phyloP scores from a whole-genome alignment of 1,140 invertebrate genomes.

The Brachionus sp. region DNA sequence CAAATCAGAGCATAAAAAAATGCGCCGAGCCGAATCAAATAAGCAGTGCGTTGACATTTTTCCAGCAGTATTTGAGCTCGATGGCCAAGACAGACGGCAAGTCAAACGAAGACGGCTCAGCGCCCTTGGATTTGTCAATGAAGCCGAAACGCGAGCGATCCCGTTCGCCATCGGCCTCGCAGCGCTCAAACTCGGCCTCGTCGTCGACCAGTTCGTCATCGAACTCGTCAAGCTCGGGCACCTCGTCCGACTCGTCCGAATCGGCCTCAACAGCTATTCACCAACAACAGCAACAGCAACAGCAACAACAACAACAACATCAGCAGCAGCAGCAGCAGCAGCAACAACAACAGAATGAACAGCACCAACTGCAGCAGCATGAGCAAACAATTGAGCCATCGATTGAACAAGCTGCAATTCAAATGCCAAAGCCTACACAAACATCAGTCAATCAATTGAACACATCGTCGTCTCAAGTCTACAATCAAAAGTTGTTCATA shows the following conservation, averaged over 20 bases:
- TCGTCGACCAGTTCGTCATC: not conserved
- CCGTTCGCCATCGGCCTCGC: not conserved
- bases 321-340: too few species aligned
- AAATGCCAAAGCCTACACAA: not conserved
- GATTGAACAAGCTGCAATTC: not conserved
- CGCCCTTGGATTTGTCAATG: not conserved
- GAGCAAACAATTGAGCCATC: not conserved
- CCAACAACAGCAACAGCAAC: not conserved
- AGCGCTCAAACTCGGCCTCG: not conserved
- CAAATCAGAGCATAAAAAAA: not conserved
- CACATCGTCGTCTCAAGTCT: not conserved
- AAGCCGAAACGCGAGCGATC: not conserved
- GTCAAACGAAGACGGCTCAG: not conserved
- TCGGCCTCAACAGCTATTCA: not conserved
- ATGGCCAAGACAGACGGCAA: not conserved
- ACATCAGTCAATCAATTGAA: not conserved
- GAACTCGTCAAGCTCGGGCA: not conserved
- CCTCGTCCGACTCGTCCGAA: not conserved
- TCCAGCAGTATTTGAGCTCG: conserved; percentile 1
- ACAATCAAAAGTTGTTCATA: conserved; percentile 51
- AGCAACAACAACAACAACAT: not conserved
- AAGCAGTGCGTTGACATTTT: not conserved
- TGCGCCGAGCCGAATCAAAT: not conserved
- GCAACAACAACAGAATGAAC: not conserved
- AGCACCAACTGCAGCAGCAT: too few species aligned